phyloP scores from a whole-genome alignment of 1,140 invertebrate species.

The Portunus trituberculatus region DNA sequence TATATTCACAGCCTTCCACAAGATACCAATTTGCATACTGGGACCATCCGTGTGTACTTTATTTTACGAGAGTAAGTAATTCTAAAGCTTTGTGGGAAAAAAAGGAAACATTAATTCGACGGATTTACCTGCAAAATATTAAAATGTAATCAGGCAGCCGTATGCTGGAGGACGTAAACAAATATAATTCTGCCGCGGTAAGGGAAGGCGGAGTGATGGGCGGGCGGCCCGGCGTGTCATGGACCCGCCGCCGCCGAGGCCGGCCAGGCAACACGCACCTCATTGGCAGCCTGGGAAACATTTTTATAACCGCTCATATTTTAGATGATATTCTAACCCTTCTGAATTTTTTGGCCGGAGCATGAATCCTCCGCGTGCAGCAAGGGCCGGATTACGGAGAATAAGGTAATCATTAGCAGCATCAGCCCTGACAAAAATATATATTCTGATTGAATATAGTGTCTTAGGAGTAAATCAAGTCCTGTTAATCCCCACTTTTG shows the following conservation, averaged over 20 bases:
- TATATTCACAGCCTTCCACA: not conserved
- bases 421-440: not conserved
- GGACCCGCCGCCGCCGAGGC: not conserved
- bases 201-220: not conserved
- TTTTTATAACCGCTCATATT: not conserved
- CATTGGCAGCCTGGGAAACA: conserved; percentile 8
- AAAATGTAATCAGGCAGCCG: conserved; percentile 20
- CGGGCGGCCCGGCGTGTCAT: not conserved
- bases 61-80: conserved; percentile 23
- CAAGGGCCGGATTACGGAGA: not conserved
- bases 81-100: not conserved
- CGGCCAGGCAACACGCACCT: not conserved
- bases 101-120: not conserved
- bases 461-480: not conserved
- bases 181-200: too few relatives aligned
- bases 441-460: conserved; percentile 16
- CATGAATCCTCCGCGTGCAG: not conserved
- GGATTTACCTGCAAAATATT: conserved; percentile 6
- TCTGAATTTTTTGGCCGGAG: not conserved
- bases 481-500: not conserved
- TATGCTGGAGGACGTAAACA: not conserved
- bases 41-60: not conserved
- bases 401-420: conserved; percentile 2
- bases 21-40: conserved; percentile 1
- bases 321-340: not conserved